Conservation (phyloP, 2,888 invertebrate genomes). For the Parnassius mnemosyne region DNA sequence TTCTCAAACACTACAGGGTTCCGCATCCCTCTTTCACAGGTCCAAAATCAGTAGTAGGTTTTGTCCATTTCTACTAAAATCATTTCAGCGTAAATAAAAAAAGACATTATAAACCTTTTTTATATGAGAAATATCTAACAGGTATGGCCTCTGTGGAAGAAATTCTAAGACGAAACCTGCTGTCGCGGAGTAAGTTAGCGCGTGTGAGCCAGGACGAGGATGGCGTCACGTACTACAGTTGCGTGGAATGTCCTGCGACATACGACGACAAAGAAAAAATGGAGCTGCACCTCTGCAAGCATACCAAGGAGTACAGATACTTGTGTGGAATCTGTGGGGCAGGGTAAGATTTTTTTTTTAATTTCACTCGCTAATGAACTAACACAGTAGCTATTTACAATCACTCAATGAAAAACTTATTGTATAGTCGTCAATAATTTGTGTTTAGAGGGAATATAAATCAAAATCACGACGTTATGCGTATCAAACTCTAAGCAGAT, state of each 20-base stretch:
- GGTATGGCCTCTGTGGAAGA: conserved; percentile 44
- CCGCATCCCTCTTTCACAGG: too few relatives aligned
- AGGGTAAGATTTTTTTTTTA: conserved; percentile 63
- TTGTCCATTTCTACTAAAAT: too few relatives aligned
- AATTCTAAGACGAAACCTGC: conserved; percentile 55
- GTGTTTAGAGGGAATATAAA: too few relatives aligned
- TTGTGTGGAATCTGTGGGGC: conserved; percentile 88
- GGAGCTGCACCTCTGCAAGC: conserved; percentile 86
- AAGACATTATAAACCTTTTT: not conserved
- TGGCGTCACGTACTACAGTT: conserved; percentile 85
- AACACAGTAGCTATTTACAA: too few relatives aligned
- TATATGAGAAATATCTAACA: conserved; percentile 31
- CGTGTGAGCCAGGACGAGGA: conserved; percentile 85
- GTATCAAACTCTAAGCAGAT: too few relatives aligned
- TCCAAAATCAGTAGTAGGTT: too few relatives aligned
- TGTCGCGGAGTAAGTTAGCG: conserved; percentile 87
- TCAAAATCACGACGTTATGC: too few relatives aligned
- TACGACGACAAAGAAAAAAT: conserved; percentile 86
- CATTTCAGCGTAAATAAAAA: too few relatives aligned
- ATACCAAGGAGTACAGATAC: conserved; percentile 87
- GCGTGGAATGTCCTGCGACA: conserved; percentile 88
- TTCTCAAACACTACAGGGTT: too few relatives aligned
- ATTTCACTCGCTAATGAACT: not conserved
- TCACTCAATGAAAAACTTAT: too few relatives aligned
- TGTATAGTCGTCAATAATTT: too few relatives aligned